Evolutionary conservation across 2,113 vertebrate species (phyloP), one percentile per base, ranked within the genome.

Genomic region (Stigmatopora nigra): DNA sequence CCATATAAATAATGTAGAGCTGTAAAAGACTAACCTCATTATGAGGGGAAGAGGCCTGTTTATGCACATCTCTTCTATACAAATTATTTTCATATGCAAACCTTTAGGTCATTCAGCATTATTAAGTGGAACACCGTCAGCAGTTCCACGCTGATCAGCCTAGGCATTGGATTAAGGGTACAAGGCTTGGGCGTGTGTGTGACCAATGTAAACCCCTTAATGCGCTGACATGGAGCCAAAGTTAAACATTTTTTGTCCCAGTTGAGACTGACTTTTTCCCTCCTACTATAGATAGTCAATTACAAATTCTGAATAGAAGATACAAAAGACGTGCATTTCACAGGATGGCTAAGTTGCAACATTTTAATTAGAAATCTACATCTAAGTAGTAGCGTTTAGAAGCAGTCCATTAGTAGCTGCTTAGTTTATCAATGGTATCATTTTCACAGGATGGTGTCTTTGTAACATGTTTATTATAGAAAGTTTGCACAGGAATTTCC

Each of bases 71-170:
- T 73, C 72, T 80, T 76, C 72, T 70, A 71, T 69, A 86, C 78
- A 90, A 77, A 58, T 82, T 62, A 84, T 88, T 85, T 81, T 86
- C 80, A 73, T 5, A 73, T 44, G 20, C 38, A 45, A 19, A 80
- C 17, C 63, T 2, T 64, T 68, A 75, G 53, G 77, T 82, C 83
- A 73, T 73, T 51, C 48, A 82, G 82, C 85, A 86, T 90, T 88
- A 89, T 83, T 88, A 79, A 88, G 84, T 6, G 20, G 61, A 78
- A 84, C 78, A 83, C 69, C 71, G 25, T 61, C 62, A 73, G 55
- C 73, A 67, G 63, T 72, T 78, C 63, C 73, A 78, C 73, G 71
- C 62, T 73, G 69, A 72, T 75, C 78, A 53, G 31, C 44, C 68
- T 52, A 53, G 65, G 75, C 75, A 66, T 78, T 62, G 71, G 71